Base-by-base conservation (phyloP, 53 echinoderm and acorn worm species). In the Pentamera pediparva region DNA sequence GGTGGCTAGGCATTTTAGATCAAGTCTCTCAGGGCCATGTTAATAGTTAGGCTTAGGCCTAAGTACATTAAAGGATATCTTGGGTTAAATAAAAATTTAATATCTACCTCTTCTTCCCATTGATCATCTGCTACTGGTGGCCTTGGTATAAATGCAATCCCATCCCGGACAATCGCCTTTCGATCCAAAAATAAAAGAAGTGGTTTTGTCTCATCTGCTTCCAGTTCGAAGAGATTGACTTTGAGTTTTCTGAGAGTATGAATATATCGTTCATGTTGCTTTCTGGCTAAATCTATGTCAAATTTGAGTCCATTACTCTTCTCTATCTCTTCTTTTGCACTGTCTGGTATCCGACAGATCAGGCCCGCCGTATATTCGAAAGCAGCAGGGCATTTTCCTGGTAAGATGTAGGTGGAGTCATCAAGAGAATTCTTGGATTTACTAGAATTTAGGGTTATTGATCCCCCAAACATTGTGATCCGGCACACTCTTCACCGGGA, bases 181-280 rank as follows among this genome's bases (percentile, higher is more conserved):
- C 89, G 81, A 38, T 93, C 89, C 63, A 93, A 49, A 49, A 84
- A 93, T 51, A 86, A 86, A 65, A 87, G 84, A 27, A 84, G 65
- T 12, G 93, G 93, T 45, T 87, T 83, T 28, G 87, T 79, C 48
- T 93, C 93, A 56, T 93, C 93, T 4, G 87, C 86, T 39, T 93
- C 93, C 70, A 93, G 55, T 84, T 93, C 93, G 26, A 84, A 89
- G 56, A 93, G 57, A 73, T 93, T 87, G 62, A 93, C 80, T 60
- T 81, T 89, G 7, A 93, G 79, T 65, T 93, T 93, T 3, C 93
- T 80, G 53, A 93, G 76, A 25, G 93, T 93, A 45, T 86, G 55
- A 59, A 93, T 93, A 65, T 87, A 89, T 65, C 90, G 90, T 81
- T 93, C 93, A 74, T 93, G 93, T 61, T 93, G 89, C 32, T 89